Evolutionary conservation across 2,113 vertebrate species (phyloP).

Genomic region (Tragelaphus strepsiceros): DNA sequence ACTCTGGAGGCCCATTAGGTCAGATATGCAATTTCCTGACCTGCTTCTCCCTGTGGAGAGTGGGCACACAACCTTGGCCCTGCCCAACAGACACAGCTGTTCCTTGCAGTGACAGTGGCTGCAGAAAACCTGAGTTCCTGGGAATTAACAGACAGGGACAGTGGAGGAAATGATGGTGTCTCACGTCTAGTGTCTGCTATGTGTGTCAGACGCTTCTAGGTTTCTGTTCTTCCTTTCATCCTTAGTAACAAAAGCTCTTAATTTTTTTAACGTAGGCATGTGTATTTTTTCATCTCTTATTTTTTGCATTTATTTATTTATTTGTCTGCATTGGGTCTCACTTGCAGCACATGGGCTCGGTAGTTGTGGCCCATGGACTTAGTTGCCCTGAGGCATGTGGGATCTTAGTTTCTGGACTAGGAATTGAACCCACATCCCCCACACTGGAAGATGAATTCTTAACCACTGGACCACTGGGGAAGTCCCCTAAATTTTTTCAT

Average conservation of each 20-base stretch:
- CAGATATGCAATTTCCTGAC: background rate
- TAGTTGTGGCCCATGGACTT: background rate
- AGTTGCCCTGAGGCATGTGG: background rate
- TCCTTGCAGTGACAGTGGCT: background rate
- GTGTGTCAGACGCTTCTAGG: background rate
- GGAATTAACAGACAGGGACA: background rate
- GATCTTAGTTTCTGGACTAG: background rate
- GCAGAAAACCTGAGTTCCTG: background rate
- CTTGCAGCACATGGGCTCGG: background rate
- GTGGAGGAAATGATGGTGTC: background rate
- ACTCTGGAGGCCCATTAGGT: too few relatives aligned
- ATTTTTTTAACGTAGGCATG: background rate
- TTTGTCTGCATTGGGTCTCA: background rate
- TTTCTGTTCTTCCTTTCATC: background rate
- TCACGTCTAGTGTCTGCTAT: background rate
- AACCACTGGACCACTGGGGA: background rate
- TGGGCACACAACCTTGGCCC: background rate
- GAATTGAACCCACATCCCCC: background rate
- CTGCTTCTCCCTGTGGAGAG: background rate
- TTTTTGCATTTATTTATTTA: background rate
- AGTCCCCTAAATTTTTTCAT: background rate
- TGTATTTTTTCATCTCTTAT: background rate
- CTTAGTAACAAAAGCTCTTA: background rate
- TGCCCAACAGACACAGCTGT: background rate
- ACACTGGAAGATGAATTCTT: background rate